Base-by-base conservation (phyloP, 2,113 vertebrate species). In the Gadus macrocephalus region DNA sequence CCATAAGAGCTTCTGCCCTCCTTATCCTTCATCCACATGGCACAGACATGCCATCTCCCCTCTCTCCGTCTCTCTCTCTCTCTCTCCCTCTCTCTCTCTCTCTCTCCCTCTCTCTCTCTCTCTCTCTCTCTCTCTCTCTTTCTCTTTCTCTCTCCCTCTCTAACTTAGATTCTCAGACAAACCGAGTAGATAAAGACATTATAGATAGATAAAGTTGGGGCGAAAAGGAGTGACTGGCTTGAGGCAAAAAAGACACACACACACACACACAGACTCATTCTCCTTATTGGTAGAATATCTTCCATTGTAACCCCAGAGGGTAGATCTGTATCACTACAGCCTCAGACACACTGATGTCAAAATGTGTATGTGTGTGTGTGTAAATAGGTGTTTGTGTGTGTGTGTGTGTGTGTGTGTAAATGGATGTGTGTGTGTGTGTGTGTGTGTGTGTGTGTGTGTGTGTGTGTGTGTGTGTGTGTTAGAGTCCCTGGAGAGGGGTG, bases 1-100 rank as follows among this genome's bases (percentile, higher is more conserved):
- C 91, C 85, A 90, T 79, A 72, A 85, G 80, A 86, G 83, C 86
- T 83, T 84, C 83, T 87, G 81, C 80, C 76, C 77, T 83, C 74
- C 77, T 79, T 78, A 81, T 81, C 75, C 81, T 78, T 63, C 76
- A 73, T 73, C 83, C 81, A 81, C 64, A 76, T 79, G 83, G 73
- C 76, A 83, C 74, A 78, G 65, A 8, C 12, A 15, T 14, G 19
- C 19, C 38, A 61, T 65, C 68, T 73, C 71, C 69, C 69, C n/a
- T 12, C 70, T 71, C 78, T 80, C 66, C 67, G 5, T 6, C 42
- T 49, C 42, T 49, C 42, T 49, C 42, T 49, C 7, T 49, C 42
- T 49, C 42, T 49, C 42, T 0, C 42, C 2, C 42, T 49, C 42
- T 11, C 7, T 6, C 42, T 49, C 42, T 49, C 42, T 49, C 62